Conservation (phyloP, 2,888 invertebrate genomes). For the Tuta absoluta region DNA sequence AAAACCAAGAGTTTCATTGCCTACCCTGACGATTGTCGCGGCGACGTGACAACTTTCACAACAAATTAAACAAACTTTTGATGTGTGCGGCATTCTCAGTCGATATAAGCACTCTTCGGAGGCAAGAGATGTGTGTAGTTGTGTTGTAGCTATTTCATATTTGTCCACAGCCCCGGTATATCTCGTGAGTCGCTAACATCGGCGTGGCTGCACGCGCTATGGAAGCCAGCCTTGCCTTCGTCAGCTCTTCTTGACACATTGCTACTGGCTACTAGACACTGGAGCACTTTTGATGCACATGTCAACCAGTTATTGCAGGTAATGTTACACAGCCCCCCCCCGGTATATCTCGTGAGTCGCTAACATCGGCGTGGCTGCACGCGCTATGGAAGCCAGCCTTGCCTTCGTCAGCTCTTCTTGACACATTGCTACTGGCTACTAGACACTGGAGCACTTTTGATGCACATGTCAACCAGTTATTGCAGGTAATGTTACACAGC, state of each 20-base stretch:
- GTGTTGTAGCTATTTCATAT: too few relatives aligned
- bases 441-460: slow-evolving; percentile 48
- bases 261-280: slow-evolving; percentile 45
- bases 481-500: too few relatives aligned
- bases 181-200: slow-evolving; percentile 37
- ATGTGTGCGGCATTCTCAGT: too few relatives aligned
- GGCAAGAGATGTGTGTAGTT: too few relatives aligned
- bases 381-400: slow-evolving; percentile 49
- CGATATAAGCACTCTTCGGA: too few relatives aligned
- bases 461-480: slow-evolving; percentile 36
- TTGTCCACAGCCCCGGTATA: not conserved
- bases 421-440: slow-evolving; percentile 45
- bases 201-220: slow-evolving; percentile 61
- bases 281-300: slow-evolving; percentile 46
- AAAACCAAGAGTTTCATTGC: too few relatives aligned
- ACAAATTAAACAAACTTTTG: too few relatives aligned
- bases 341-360: slow-evolving; percentile 28
- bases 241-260: slow-evolving; percentile 45
- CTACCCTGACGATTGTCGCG: too few relatives aligned
- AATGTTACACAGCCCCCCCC: not conserved
- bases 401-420: slow-evolving; percentile 42
- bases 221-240: slow-evolving; percentile 43
- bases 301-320: slow-evolving; percentile 28
- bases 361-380: slow-evolving; percentile 58
- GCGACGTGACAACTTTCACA: too few relatives aligned